Percentiles rank a stretch among this genome's conserved stretches.
Evolutionary conservation across 1,140 invertebrate species (phyloP).

Genomic region (Drosophila busckii): DNA sequence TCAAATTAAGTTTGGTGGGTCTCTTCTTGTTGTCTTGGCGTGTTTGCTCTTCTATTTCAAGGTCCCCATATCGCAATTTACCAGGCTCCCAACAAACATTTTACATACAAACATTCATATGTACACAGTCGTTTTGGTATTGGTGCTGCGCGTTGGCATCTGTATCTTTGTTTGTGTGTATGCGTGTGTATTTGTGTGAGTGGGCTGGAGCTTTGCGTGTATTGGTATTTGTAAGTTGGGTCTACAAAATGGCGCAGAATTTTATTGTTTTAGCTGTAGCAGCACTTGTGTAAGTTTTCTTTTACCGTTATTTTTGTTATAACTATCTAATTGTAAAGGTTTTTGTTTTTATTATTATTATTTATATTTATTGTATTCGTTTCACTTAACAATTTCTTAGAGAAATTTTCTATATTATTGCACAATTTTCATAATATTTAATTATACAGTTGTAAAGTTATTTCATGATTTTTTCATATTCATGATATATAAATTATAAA

Average conservation of each 20-base stretch:
- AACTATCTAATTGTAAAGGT: slow-evolving; percentile 32
- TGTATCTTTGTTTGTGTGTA: slow-evolving; percentile 6
- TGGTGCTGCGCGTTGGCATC: slow-evolving; percentile 10
- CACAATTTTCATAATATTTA: slow-evolving; percentile 48
- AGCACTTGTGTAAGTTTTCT: slow-evolving; percentile 2
- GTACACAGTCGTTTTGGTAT: slow-evolving; percentile 5
- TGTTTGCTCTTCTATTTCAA: slow-evolving; percentile 33
- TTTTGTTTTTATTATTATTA: slow-evolving; percentile 5
- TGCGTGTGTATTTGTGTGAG: background rate
- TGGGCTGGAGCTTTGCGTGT: slow-evolving; percentile 5
- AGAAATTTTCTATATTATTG: slow-evolving; percentile 70
- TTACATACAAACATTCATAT: background rate
- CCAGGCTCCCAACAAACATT: slow-evolving; percentile 5
- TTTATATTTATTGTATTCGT: slow-evolving; percentile 13
- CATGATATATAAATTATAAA: slow-evolving; percentile 31
- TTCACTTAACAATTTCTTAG: slow-evolving; percentile 62
- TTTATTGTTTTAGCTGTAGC: background rate
- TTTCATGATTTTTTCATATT: slow-evolving; percentile 16
- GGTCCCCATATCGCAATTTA: slow-evolving; percentile 21
- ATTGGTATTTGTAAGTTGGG: slow-evolving; percentile 16
- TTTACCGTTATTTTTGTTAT: slow-evolving; percentile 13
- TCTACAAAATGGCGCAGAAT: slow-evolving; percentile 11
- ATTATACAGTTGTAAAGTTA: slow-evolving; percentile 17
- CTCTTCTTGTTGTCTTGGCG: slow-evolving; percentile 7
- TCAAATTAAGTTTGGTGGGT: slow-evolving; percentile 16